Conservation (phyloP, 1,140 invertebrate species). For the Mamestra configurata region DNA sequence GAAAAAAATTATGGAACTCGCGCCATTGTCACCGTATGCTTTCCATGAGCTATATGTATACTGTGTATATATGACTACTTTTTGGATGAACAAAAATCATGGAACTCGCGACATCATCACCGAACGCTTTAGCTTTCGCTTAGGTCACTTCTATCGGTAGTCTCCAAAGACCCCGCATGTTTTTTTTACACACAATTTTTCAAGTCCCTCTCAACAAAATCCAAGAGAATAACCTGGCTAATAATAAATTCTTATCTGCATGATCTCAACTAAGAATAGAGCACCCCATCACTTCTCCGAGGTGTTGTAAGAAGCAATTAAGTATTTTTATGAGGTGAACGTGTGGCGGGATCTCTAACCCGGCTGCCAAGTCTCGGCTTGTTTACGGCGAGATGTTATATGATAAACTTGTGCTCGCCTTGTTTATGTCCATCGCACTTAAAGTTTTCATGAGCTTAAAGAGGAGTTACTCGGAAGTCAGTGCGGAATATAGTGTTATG, state of each 20-base stretch:
- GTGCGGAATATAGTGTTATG: too few relatives aligned
- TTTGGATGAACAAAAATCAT: too few relatives aligned
- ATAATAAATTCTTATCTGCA: conserved; percentile 32
- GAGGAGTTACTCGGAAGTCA: neutral
- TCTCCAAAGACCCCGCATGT: too few relatives aligned
- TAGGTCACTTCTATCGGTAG: too few relatives aligned
- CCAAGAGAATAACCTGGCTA: neutral
- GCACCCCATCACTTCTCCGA: conserved; percentile 20
- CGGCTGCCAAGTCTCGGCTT: conserved; percentile 27
- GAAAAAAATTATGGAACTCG: too few relatives aligned
- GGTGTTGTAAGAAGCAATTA: conserved; percentile 42
- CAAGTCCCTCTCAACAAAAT: neutral
- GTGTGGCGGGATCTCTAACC: conserved; percentile 29
- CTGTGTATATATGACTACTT: too few relatives aligned
- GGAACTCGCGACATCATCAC: too few relatives aligned
- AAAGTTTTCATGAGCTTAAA: conserved; percentile 12
- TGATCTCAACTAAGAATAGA: conserved; percentile 33
- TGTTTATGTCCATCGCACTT: conserved; percentile 27
- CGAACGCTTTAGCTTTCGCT: too few relatives aligned
- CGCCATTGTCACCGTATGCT: too few relatives aligned
- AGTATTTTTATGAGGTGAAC: conserved; percentile 41
- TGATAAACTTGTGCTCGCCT: conserved; percentile 14
- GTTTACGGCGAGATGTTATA: conserved; percentile 33
- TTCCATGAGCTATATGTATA: too few relatives aligned
- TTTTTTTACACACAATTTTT: neutral